Base-by-base conservation (phyloP, 2,888 invertebrate species). In the Monochamus alternatus region DNA sequence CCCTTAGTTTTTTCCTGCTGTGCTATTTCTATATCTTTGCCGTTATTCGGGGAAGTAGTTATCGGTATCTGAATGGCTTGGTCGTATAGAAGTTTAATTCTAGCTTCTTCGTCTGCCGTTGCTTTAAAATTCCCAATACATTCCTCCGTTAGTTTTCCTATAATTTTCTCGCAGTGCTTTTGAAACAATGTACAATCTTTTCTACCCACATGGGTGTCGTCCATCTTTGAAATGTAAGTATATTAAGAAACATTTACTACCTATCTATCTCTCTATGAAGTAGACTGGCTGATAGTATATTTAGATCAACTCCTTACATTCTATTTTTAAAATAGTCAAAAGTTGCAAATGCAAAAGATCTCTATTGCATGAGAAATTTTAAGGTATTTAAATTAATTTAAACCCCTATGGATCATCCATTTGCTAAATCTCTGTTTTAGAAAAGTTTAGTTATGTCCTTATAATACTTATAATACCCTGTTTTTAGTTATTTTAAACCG, bases 1-100 rank as follows among this genome's bases (percentile, higher is more conserved):
- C 95, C 96, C 75, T 91, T 91, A 81, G 93, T 91, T 88, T 96
- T 96, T 51, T 92, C 88, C 76, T 90, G 89, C n/a, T 91, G 89
- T 8, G 95, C 93, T 83, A 90, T 90, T 74, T 91, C 89, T 7
- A 90, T 86, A 86, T 91, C 90, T 88, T 95, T 94, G 75, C 88
- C 88, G 74, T 75, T 82, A 9, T 75, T 70, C 63, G 79, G 67
- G 7, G 63, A 38, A 32, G 76, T 43, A 52, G 85, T 84, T 32
- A 89, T 82, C 30, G 87, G 84, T 70, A 88, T 85, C 44, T 82
- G 82, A 64, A 85, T 83, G 3, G 87, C 88, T 73, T 90, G 87
- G 77, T 89, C 87, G 68, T 91, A 91, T 83, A 93, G 88, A 89
- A 91, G 94, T 75, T 90, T 90, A 74, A 94, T 92, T 75, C 95